These are phyloP conservation scores for Himalopsyche japonica DNA, from an alignment of 2,888 invertebrate species.

Conservation along the genomic window DNA sequence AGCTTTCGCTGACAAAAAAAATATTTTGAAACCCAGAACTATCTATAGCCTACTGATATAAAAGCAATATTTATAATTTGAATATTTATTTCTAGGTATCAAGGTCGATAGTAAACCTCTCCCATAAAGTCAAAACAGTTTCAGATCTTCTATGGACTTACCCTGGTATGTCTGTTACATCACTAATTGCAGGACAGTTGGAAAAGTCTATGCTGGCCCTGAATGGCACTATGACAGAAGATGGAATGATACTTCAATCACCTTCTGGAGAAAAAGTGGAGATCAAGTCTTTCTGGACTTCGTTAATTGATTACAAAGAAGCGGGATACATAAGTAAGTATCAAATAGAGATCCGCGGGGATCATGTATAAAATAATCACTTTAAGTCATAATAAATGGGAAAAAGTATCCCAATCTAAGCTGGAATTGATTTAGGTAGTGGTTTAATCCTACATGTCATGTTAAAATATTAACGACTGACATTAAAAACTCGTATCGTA, in stretches of 20 bases:
- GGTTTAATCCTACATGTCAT: too few species aligned
- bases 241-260: neutral
- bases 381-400: too few species aligned
- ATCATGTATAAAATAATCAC: too few species aligned
- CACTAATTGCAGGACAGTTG: neutral
- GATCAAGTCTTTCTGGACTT: neutral
- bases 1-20: too few species aligned
- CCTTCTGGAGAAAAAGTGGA: neutral
- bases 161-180: neutral
- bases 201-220: neutral
- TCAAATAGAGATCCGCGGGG: too few species aligned
- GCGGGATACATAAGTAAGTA: neutral
- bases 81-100: constrained; percentile 1
- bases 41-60: too few species aligned
- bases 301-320: neutral
- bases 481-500: too few species aligned
- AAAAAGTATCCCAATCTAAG: too few species aligned
- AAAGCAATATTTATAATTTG: neutral
- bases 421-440: too few species aligned
- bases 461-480: too few species aligned
- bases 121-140: neutral
- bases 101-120: neutral
- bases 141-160: neutral
- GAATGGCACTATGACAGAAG: neutral
- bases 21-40: too few species aligned